Evolutionary conservation across 2,797 vertebrate species (phyloP).

Genomic region (Cuniculus paca): DNA sequence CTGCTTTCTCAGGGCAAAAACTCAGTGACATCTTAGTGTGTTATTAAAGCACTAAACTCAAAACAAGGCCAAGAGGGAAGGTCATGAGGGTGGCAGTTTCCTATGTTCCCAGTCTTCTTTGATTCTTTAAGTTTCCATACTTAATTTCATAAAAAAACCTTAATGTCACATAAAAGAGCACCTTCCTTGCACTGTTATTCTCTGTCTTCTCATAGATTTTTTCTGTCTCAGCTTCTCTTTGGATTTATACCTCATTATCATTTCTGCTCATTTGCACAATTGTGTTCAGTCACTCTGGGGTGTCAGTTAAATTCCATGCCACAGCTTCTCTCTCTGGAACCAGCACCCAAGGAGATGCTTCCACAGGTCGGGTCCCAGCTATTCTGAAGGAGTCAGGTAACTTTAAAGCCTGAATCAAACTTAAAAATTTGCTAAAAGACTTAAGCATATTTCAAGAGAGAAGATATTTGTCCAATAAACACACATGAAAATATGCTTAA

Average conservation of each 20-base stretch:
- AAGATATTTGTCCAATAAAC: background rate
- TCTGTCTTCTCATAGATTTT: constrained; percentile 14
- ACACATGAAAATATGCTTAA: background rate
- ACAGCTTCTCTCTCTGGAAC: background rate
- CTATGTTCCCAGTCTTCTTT: background rate
- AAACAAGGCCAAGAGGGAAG: background rate
- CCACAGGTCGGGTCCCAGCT: background rate
- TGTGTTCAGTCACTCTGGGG: background rate
- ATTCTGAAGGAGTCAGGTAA: background rate
- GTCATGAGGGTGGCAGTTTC: background rate
- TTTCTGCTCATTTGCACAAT: background rate
- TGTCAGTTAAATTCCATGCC: background rate
- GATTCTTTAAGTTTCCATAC: background rate
- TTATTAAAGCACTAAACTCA: background rate
- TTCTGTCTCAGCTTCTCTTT: background rate
- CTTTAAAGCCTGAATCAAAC: constrained; percentile 1
- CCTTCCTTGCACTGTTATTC: background rate
- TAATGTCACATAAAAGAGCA: background rate
- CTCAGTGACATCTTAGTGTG: background rate
- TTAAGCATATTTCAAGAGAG: background rate
- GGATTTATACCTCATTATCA: background rate
- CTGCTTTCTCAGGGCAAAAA: background rate
- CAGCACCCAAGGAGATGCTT: background rate
- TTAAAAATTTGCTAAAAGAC: constrained; percentile 24
- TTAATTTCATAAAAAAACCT: background rate